A percentile compares a stretch with the other conserved stretches of the same genome.
phyloP scores from a whole-genome alignment of 2,113 vertebrate species.

The Pandion haliaetus region DNA sequence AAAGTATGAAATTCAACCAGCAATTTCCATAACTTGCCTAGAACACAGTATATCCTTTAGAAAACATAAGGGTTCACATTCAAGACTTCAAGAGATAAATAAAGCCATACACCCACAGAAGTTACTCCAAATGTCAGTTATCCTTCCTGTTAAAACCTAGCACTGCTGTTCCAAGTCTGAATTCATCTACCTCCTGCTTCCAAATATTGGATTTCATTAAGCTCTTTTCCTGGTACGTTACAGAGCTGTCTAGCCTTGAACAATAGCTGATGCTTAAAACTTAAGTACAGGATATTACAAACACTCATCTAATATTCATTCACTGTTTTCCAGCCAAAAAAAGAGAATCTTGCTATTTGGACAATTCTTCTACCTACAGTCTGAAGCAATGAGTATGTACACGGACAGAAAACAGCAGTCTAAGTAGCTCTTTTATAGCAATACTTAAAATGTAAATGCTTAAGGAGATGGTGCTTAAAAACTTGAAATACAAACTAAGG shows the following conservation, averaged over 20 bases:
- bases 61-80: neutral
- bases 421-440: neutral
- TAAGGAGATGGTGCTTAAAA: neutral
- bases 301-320: conserved; percentile 59
- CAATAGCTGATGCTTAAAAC: conserved; percentile 60
- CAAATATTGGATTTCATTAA: conserved; percentile 59
- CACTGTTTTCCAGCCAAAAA: conserved; percentile 42
- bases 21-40: neutral
- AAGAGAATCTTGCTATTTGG: neutral
- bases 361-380: neutral
- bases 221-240: conserved; percentile 25
- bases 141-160: neutral
- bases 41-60: neutral
- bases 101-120: neutral
- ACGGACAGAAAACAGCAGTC: neutral
- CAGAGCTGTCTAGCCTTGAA: conserved; percentile 36
- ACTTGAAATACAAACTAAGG: neutral
- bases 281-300: conserved; percentile 64
- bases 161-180: conserved; percentile 15
- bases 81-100: neutral
- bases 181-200: conserved; percentile 42
- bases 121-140: neutral
- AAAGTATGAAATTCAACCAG: neutral
- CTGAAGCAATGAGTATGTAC: neutral
- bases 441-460: neutral